These are phyloP conservation scores for Pseudonaja textilis DNA, from an alignment of 2,113 vertebrate species.

Conservation along the genomic window DNA sequence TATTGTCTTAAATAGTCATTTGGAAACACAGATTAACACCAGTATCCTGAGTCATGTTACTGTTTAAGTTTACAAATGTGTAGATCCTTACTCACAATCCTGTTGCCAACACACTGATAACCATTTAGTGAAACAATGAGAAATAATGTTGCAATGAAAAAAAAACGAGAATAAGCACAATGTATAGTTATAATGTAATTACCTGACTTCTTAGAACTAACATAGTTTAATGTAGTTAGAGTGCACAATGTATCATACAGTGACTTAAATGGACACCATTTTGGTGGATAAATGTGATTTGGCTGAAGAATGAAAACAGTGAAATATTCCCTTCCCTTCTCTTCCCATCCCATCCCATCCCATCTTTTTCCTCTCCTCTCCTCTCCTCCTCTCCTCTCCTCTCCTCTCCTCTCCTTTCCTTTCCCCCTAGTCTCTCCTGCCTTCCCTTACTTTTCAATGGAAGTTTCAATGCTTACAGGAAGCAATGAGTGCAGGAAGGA, in stretches of 20 bases:
- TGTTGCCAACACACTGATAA: constrained; percentile 2
- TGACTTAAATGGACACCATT: constrained; percentile 13
- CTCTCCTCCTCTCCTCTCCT: too few relatives aligned
- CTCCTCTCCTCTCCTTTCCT: too few relatives aligned
- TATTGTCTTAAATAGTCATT: constrained; percentile 50
- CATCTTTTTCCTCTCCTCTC: too few relatives aligned
- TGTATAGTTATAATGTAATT: constrained; percentile 55
- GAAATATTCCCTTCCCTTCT: neutral
- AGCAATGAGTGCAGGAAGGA: neutral
- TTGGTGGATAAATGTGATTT: constrained; percentile 1
- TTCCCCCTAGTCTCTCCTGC: neutral
- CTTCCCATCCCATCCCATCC: too few relatives aligned
- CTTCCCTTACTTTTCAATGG: neutral
- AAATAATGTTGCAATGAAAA: constrained; percentile 29
- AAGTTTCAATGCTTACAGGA: too few relatives aligned
- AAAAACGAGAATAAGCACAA: constrained; percentile 29
- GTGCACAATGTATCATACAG: constrained; percentile 23
- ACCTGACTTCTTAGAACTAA: constrained; percentile 47
- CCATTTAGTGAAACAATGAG: constrained; percentile 36
- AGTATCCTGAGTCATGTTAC: constrained; percentile 15
- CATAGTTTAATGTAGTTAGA: constrained; percentile 32
- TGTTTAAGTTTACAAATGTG: constrained; percentile 16
- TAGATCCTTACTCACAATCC: neutral
- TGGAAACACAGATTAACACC: constrained; percentile 47
- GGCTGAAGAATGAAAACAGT: neutral